Percentiles rank a stretch among this genome's conserved stretches.
Conservation (phyloP, 2,888 invertebrate species). For the Drosophila ustulata region DNA sequence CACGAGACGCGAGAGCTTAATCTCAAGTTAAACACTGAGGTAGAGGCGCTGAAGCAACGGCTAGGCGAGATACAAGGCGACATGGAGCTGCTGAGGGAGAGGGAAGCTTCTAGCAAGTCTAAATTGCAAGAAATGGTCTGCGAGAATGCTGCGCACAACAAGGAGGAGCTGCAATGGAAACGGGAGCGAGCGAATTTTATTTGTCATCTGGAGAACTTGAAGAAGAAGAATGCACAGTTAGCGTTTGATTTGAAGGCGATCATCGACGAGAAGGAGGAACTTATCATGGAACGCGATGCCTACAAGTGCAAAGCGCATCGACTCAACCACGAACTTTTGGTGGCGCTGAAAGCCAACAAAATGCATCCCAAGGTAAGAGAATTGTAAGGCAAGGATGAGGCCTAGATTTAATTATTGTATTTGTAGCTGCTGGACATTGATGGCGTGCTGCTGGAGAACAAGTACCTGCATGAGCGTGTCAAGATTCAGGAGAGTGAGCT, state of each 20-base stretch:
- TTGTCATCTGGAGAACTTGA: constrained; percentile 83
- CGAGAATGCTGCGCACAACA: constrained; percentile 56
- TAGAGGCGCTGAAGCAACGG: constrained; percentile 90
- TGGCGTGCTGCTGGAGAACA: constrained; percentile 92
- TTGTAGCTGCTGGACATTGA: constrained; percentile 90
- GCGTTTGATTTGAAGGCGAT: constrained; percentile 91
- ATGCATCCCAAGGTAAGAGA: constrained; percentile 79
- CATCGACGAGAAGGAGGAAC: constrained; percentile 94
- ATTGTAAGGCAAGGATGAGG: no score
- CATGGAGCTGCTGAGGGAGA: constrained; percentile 87
- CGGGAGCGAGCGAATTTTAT: constrained; percentile 83
- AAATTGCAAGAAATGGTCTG: constrained; percentile 47
- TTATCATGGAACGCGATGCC: constrained; percentile 92
- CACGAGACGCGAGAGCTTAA: constrained; percentile 87
- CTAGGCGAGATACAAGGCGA: constrained; percentile 90
- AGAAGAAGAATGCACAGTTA: constrained; percentile 88
- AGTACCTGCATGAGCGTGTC: constrained; percentile 92
- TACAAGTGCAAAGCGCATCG: constrained; percentile 93
- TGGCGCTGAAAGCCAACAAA: constrained; percentile 86
- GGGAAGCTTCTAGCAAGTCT: constrained; percentile 55
- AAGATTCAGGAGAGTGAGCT: constrained; percentile 92
- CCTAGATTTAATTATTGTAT: background rate
- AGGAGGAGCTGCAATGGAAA: constrained; percentile 83
- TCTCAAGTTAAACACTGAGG: constrained; percentile 86
- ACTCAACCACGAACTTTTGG: constrained; percentile 92